Percentiles rank a stretch among this genome's conserved stretches.
phyloP scores from a whole-genome alignment of 2,888 invertebrate genomes.

The Incurvaria masculella region DNA sequence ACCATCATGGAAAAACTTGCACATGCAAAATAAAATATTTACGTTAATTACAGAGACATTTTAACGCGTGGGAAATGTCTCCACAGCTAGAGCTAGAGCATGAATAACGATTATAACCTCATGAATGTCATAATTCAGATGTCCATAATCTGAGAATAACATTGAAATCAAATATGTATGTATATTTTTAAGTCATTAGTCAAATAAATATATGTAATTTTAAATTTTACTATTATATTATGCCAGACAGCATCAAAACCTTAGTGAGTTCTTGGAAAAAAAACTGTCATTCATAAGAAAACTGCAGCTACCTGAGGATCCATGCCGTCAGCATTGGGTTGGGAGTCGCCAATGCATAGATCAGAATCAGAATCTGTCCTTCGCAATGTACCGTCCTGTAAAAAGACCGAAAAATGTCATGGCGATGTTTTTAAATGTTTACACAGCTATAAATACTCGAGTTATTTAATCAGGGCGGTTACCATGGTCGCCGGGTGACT shows the following conservation, averaged over 20 bases:
- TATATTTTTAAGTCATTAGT: constrained; percentile 8
- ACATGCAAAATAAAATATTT: constrained; percentile 3
- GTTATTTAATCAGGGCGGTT: no score
- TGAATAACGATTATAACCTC: constrained; percentile 1
- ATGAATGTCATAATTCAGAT: no score
- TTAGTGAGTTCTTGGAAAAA: no score
- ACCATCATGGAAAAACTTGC: not conserved
- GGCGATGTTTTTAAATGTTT: no score
- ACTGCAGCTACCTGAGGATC: constrained; percentile 51
- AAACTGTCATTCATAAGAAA: constrained; percentile 1
- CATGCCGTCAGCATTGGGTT: constrained; percentile 37
- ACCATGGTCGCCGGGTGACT: no score
- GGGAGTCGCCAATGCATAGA: constrained; percentile 74
- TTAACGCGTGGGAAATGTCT: no score
- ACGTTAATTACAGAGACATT: not conserved
- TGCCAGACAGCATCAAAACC: no score
- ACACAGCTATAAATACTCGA: no score
- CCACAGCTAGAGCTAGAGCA: constrained; percentile 5
- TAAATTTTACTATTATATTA: no score
- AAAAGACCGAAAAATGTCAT: no score
- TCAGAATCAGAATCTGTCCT: constrained; percentile 88
- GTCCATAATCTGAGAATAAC: no score
- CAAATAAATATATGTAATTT: constrained; percentile 1
- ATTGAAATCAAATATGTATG: constrained; percentile 16
- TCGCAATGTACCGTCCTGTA: constrained; percentile 63